Conservation (phyloP, 2,888 invertebrate genomes). For the Noctua janthina region DNA sequence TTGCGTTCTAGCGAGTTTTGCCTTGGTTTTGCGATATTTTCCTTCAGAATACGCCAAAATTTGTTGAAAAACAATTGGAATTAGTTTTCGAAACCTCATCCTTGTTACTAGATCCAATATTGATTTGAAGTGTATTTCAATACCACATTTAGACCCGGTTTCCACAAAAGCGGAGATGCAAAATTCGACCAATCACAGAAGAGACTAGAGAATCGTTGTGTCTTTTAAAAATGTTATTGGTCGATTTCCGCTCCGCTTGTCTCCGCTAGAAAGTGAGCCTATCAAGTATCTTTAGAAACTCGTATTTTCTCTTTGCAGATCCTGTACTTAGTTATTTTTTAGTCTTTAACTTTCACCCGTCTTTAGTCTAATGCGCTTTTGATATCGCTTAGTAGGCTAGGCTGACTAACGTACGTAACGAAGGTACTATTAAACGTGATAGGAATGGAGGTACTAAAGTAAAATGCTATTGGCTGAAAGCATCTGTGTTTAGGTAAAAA, state of each 20-base stretch:
- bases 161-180: background rate
- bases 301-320: background rate
- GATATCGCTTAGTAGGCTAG: conserved; percentile 43
- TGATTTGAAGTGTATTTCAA: background rate
- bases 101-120: background rate
- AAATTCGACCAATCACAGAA: background rate
- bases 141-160: background rate
- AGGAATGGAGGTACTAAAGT: conserved; percentile 11
- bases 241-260: background rate
- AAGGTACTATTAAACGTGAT: conserved; percentile 44
- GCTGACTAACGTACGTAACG: conserved; percentile 41
- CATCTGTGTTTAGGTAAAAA: conserved; percentile 17
- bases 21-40: background rate
- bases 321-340: background rate
- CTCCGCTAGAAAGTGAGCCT: background rate
- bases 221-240: background rate
- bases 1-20: background rate
- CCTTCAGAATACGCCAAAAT: too few species aligned
- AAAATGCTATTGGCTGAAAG: conserved; percentile 3
- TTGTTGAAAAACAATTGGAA: background rate
- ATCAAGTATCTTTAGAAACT: background rate
- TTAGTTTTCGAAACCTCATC: background rate
- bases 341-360: background rate
- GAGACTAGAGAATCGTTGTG: background rate
- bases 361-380: conserved; percentile 10